Conservation (phyloP, 2,113 vertebrate species). For the Aegypius monachus region DNA sequence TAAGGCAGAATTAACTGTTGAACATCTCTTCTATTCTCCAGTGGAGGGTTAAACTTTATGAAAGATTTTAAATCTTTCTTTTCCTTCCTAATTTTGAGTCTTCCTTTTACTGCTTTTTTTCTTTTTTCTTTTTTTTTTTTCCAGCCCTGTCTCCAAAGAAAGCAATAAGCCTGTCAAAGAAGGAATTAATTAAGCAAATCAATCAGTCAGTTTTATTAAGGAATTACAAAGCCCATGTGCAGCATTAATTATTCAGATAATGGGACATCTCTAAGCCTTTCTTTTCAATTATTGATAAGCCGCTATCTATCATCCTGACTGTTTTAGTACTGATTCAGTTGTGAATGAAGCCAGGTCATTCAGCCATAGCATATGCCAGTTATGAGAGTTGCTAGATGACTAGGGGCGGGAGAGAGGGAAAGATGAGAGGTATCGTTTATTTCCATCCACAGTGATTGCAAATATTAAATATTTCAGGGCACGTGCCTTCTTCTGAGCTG, state of each 20-base stretch:
- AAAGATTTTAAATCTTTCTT: conserved; percentile 72
- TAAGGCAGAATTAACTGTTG: not conserved
- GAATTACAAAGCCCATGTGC: conserved; percentile 83
- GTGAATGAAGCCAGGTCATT: conserved; percentile 76
- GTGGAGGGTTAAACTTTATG: conserved; percentile 62
- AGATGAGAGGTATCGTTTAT: not conserved
- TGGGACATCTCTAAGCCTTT: conserved; percentile 80
- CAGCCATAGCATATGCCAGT: conserved; percentile 67
- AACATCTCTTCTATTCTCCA: conserved; percentile 1
- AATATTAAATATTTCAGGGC: not conserved
- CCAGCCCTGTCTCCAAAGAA: conserved; percentile 68
- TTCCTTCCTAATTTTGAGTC: conserved; percentile 54
- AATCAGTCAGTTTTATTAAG: conserved; percentile 86
- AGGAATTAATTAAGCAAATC: conserved; percentile 85
- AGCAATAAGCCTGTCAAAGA: conserved; percentile 78
- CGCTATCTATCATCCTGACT: conserved; percentile 76
- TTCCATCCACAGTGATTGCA: not conserved
- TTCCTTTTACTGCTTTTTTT: not conserved
- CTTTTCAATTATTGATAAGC: conserved; percentile 83
- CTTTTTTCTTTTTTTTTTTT: not conserved
- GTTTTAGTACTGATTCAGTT: conserved; percentile 75
- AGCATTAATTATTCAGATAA: conserved; percentile 84
- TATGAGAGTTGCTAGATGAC: conserved; percentile 22
- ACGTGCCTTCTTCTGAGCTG: not conserved
- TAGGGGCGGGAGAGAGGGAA: not conserved